Percentiles rank a stretch among this genome's conserved stretches.
Conservation (phyloP, 2,888 invertebrate species). For the Danaus chrysippus region DNA sequence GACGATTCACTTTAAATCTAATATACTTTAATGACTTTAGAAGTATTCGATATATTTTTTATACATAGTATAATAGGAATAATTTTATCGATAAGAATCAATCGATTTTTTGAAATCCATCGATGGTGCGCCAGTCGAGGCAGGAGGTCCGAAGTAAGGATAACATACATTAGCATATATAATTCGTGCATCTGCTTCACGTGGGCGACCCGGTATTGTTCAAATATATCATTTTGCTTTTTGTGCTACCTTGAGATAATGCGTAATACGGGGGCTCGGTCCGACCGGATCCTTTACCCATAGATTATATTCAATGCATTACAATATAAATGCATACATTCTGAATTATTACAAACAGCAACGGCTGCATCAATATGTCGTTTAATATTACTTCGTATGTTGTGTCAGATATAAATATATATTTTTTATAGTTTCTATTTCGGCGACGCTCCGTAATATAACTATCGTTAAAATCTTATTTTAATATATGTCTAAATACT, state of each 20-base stretch:
- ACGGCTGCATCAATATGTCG: conserved; percentile 1
- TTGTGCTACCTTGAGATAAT: conserved; percentile 26
- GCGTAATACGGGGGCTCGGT: conserved; percentile 32
- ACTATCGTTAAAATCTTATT: conserved; percentile 21
- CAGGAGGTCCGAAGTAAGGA: conserved; percentile 73
- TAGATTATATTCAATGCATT: no score
- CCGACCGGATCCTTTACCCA: background rate
- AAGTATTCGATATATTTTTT: background rate
- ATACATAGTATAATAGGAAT: background rate
- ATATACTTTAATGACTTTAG: no score
- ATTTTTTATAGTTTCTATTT: conserved; percentile 35
- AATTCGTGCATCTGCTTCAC: conserved; percentile 46
- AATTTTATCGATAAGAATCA: conserved; percentile 18
- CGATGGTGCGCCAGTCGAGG: conserved; percentile 26
- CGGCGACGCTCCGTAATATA: conserved; percentile 24
- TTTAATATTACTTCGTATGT: conserved; percentile 7
- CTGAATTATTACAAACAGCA: conserved; percentile 1
- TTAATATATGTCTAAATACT: conserved; percentile 28
- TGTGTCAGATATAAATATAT: conserved; percentile 26
- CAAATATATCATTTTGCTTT: conserved; percentile 35
- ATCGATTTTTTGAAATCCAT: conserved; percentile 16
- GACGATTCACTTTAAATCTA: no score
- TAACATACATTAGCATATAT: conserved; percentile 73
- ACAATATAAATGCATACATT: background rate
- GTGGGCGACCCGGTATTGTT: conserved; percentile 46